A percentile compares a stretch with the other conserved stretches of the same genome.
phyloP scores from a whole-genome alignment of 2,888 invertebrate genomes.

The Bembecia ichneumoniformis region DNA sequence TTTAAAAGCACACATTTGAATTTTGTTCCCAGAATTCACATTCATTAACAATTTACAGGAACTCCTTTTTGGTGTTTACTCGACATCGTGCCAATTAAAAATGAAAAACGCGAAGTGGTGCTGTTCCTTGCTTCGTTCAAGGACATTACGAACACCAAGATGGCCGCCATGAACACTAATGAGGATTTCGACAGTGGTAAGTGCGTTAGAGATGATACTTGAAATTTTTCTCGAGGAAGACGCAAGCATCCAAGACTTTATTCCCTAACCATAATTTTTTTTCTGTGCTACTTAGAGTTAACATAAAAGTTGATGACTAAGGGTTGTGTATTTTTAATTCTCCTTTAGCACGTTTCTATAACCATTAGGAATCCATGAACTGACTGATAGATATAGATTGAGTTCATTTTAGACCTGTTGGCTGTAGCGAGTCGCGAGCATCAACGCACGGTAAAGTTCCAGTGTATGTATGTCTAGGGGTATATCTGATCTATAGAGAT shows the following conservation, averaged over 20 bases:
- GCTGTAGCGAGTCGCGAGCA: constrained; percentile 50
- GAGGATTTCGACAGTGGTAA: constrained; percentile 91
- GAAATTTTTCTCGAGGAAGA: constrained; percentile 26
- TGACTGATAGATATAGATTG: constrained; percentile 52
- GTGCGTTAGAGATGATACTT: constrained; percentile 44
- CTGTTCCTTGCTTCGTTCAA: constrained; percentile 96
- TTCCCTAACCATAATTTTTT: constrained; percentile 15
- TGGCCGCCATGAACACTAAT: constrained; percentile 87
- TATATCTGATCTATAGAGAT: neutral
- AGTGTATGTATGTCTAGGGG: neutral
- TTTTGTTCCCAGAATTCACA: constrained; percentile 13
- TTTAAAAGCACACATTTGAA: constrained; percentile 9
- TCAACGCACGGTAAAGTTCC: constrained; percentile 66
- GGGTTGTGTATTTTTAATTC: constrained; percentile 31
- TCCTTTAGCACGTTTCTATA: constrained; percentile 52
- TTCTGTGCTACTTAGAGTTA: constrained; percentile 19
- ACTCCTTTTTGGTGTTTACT: constrained; percentile 95
- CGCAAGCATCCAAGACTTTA: constrained; percentile 22
- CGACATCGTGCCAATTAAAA: constrained; percentile 98
- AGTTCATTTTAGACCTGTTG: constrained; percentile 54
- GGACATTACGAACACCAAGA: constrained; percentile 94
- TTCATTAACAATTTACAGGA: constrained; percentile 70
- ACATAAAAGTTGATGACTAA: constrained; percentile 17
- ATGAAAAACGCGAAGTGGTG: constrained; percentile 97
- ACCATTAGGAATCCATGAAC: constrained; percentile 16